Base-by-base conservation (phyloP, 2,888 invertebrate genomes). In the Platynereis dumerilii region DNA sequence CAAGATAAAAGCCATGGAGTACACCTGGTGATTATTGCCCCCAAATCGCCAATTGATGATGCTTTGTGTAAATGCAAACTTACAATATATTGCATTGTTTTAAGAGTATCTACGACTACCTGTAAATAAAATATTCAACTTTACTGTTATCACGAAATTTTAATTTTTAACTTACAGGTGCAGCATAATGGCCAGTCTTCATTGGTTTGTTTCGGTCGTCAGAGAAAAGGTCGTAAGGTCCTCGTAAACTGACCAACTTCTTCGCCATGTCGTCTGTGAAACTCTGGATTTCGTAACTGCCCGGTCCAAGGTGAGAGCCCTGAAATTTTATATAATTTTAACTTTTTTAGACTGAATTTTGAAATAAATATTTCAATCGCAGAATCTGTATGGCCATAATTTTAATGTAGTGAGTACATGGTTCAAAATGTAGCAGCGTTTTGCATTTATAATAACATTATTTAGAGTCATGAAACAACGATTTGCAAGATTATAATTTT, bases 201-300 rank as follows among this genome's bases (percentile, higher is more conserved):
- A 83, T 80, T 7, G 82, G 81, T 69, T 80, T 78, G 68, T 80
- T 80, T 60, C 83, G 72, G 65, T 83, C 81, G 0, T 77, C 79
- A n/a, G 83, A 80, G 71, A 79, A 83, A 24, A 82, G 69, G 58
- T 82, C 81, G 69, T 83, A 83, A 1, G 83, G 83, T 7, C 83
- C 83, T 55, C 80, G 68, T 26, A 73, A 57, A 68, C 82, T 80
- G 24, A 78, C 79, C 42, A 78, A 74, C 62, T 82, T 81, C 59
- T 74, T 76, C 7, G 72, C 59, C 54, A 78, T 69, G 61, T 80
- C 71, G 27, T 83, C 78, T 27, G 78, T 76, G 66, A 76, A 80
- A 68, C 78, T 80, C 65, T 75, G 71, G 66, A 79, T 78, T 58
- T 76, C 71, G 66, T 83, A 83, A 0, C 77, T 80, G 26, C 82